Base-by-base conservation (phyloP, 2,888 invertebrate genomes). In the Campoletis raptor region DNA sequence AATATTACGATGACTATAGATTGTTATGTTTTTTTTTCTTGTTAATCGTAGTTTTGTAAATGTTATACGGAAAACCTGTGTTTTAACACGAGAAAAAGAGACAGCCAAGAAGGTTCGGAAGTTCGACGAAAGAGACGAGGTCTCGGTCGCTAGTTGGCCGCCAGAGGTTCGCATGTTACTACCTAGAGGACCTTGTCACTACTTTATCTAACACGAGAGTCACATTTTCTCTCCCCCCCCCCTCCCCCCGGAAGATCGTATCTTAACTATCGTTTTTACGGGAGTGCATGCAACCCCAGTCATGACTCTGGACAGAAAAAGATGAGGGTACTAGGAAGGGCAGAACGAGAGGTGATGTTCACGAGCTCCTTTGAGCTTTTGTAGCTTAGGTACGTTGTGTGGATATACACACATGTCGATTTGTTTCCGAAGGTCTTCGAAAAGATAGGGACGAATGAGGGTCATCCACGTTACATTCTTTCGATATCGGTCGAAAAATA, bases 261-360 rank as follows among this genome's bases (percentile, higher is more conserved):
- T 92, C 92, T 91, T 81, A 90, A 89, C 89, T 87, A 87, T 83
- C 86, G 90, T 92, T 91, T 92, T 92, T 91, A 89, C 90, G 89
- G 85, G 80, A 72, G 86, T 66, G 88, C 92, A 92, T 92, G 92
- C 92, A 90, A 92, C 90, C 85, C 80, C 69, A 85, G 86, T 83
- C 85, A 86, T 40, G 54, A 40, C 52, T 57, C 12, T 37, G 40
- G 21, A n/a, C 73, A 57, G 30, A 61, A 24, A 45, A 15, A 69
- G 18, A 61, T 36, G 24, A 64, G 12, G 61, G 15, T 61, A 37
- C 15, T 10, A 36, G n/a, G 37, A 57, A 12, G 70, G 36, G 36
- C 18, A 6, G 4, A 12, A 21, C 18, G 61, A 36, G 7, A 12
- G 24, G 52, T 64, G 64, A 83, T 66, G 72, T 81, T 77, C 72